A percentile compares a stretch with the other conserved stretches of the same genome.
These are phyloP conservation scores for Muricea muricata DNA, from an alignment of 92 coral and sea anemone species.

Conservation along the genomic window DNA sequence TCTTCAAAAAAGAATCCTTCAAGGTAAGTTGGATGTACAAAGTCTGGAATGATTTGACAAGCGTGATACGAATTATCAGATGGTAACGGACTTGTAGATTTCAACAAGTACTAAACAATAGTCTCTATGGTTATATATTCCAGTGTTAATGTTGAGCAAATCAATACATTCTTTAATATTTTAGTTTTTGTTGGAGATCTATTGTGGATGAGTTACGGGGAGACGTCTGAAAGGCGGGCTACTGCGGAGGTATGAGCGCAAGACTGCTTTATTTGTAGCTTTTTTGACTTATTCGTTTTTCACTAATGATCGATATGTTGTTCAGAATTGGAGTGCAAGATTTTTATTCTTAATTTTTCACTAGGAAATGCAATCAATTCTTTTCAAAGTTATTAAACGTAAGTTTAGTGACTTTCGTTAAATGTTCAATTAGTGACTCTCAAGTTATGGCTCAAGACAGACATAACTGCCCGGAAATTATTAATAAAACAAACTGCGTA, in stretches of 20 bases:
- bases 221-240: not conserved
- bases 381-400: constrained; percentile 8
- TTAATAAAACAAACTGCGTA: not conserved
- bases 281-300: no score
- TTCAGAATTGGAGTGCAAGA: not conserved
- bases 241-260: not conserved
- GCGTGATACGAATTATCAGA: no score
- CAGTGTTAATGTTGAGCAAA: not conserved
- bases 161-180: not conserved
- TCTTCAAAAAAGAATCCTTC: not conserved
- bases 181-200: constrained; percentile 17
- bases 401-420: not conserved
- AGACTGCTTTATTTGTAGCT: not conserved
- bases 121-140: no score
- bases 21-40: not conserved
- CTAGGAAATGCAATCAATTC: constrained; percentile 5
- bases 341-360: not conserved
- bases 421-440: not conserved
- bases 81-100: no score
- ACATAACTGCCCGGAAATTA: not conserved
- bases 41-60: no score
- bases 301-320: no score
- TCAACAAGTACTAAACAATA: no score
- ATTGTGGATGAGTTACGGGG: constrained; percentile 1
- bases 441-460: not conserved